A percentile compares a stretch with the other conserved stretches of the same genome.
Conservation (phyloP, 2,797 vertebrate genomes). For the Peromyscus aztecus region DNA sequence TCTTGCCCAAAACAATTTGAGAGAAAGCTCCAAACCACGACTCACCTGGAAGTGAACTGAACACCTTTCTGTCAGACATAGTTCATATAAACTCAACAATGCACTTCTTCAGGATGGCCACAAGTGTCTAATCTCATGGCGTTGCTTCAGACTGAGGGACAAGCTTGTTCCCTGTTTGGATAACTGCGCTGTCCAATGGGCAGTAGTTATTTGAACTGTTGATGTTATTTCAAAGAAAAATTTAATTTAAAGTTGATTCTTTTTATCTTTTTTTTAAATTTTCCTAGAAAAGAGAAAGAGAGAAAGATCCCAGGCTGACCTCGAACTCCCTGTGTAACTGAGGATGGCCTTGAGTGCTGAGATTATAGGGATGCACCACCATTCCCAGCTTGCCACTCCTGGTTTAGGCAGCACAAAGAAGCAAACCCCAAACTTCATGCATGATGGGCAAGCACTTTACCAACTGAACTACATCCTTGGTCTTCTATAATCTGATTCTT, state of each 20-base stretch:
- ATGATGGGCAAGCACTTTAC: not conserved
- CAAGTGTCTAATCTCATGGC: not conserved
- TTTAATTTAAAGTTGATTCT: not conserved
- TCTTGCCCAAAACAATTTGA: slow-evolving; percentile 4
- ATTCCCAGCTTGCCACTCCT: not conserved
- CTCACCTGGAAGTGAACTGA: not conserved
- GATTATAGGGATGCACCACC: not conserved
- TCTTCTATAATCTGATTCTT: not conserved
- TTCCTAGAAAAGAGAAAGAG: not conserved
- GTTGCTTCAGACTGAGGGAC: not conserved
- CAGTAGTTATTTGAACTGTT: not conserved
- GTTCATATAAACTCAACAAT: not conserved
- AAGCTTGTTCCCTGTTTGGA: not conserved
- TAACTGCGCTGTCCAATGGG: not conserved
- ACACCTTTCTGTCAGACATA: not conserved
- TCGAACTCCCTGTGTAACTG: no score
- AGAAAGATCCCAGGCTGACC: not conserved
- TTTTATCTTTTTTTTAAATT: not conserved
- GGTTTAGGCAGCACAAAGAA: not conserved
- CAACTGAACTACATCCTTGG: not conserved
- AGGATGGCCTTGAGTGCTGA: not conserved
- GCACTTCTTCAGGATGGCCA: not conserved
- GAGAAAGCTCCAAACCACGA: not conserved
- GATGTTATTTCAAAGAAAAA: slow-evolving; percentile 6
- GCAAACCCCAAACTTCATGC: not conserved